Base-by-base conservation (phyloP, 2,797 vertebrate species). In the Crenuchus spilurus region DNA sequence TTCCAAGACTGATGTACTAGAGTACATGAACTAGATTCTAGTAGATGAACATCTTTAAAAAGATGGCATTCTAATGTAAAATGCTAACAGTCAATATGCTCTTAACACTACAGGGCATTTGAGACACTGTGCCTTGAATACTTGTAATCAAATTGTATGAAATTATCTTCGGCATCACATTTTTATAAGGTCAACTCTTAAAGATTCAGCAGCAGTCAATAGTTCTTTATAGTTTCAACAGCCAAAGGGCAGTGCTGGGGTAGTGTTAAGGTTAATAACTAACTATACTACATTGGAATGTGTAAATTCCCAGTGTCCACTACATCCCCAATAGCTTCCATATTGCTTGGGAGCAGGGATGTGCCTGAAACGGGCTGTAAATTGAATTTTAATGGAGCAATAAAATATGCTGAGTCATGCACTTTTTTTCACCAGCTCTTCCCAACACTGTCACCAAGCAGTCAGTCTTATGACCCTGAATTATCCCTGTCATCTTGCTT, bases 311-410 rank as follows among this genome's bases (percentile, higher is more conserved):
- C 89, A 87, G 86, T 66, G 87, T 92, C 88, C 89, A 87, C 86
- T 83, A 89, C 89, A 90, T 84, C 79, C 83, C 84, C 84, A 83
- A 55, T 76, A 85, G 82, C 72, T 68, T 70, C 79, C 54, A 82
- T 67, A 77, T 82, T 79, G 70, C 75, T 74, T 76, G 33, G 87
- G 78, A 81, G 79, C 66, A 67, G 62, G 80, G 74, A 73, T 89
- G 85, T 82, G 86, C 86, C 83, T 85, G 87, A 90, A 91, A 88
- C 85, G 76, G 77, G 85, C 87, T 84, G 86, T 91, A 91, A 90
- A 93, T 93, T 89, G 85, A 78, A 89, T 92, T 92, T 92, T 91
- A 93, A 92, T 92, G 85, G 87, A 67, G 72, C 74, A 16, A 81
- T 84, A 87, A 86, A 86, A 92, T 91, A 83, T 54, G 91, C 91